Conservation (phyloP, 2,797 vertebrate species). For the Parauchenoglanis punctatus region DNA sequence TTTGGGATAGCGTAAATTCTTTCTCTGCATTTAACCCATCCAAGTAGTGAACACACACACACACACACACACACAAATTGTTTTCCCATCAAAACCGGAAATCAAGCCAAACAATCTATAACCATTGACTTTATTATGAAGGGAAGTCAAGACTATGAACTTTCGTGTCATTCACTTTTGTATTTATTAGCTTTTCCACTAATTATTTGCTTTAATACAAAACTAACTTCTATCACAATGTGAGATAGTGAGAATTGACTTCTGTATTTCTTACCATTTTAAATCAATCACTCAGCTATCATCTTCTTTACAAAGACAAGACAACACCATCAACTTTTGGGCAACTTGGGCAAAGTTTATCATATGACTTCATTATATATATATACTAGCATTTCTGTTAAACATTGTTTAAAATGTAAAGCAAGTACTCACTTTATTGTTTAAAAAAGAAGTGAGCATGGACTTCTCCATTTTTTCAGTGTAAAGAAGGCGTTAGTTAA, state of each 20-base stretch:
- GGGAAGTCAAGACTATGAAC: background rate
- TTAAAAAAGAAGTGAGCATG: background rate
- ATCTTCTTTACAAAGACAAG: background rate
- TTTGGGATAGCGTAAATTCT: too few species aligned
- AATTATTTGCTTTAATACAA: background rate
- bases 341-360: background rate
- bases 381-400: background rate
- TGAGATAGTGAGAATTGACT: background rate
- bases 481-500: background rate
- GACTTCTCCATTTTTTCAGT: background rate
- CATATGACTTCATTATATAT: background rate
- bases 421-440: background rate
- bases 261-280: background rate
- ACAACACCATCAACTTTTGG: too few species aligned
- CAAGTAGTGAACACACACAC: too few species aligned
- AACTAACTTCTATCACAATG: background rate
- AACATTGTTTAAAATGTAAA: background rate
- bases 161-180: background rate
- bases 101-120: background rate
- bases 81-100: background rate
- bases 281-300: background rate
- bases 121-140: background rate
- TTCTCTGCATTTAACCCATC: too few species aligned
- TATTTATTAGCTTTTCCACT: background rate
- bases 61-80: too few species aligned